Evolutionary conservation across 2,113 vertebrate genomes (phyloP).

Genomic region (Aphyosemion australe): DNA sequence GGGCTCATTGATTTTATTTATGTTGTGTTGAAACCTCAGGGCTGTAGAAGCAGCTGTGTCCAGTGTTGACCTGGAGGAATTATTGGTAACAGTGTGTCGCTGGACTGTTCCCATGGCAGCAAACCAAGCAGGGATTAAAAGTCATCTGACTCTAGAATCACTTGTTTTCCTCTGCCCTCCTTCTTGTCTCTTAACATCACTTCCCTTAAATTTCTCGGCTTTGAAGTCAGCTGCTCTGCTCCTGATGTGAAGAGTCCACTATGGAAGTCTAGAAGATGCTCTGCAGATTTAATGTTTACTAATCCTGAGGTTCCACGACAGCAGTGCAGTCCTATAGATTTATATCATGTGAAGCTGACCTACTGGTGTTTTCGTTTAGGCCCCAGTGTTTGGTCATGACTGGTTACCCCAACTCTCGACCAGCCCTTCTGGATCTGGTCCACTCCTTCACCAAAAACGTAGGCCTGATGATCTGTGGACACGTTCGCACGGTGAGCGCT

Average conservation of each 20-base stretch:
- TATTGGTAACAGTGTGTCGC: not conserved
- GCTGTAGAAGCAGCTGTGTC: too few species aligned
- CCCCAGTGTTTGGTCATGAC: conserved; percentile 99
- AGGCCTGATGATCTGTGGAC: conserved; percentile 96
- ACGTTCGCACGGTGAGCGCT: conserved; percentile 88
- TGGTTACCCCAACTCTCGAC: conserved; percentile 91
- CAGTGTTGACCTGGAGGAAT: not conserved
- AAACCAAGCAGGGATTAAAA: conserved; percentile 55
- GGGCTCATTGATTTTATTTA: too few species aligned
- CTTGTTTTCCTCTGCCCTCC: conserved; percentile 29
- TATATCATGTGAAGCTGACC: too few species aligned
- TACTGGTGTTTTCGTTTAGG: conserved; percentile 64
- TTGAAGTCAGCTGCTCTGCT: conserved; percentile 71
- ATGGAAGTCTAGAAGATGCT: too few species aligned
- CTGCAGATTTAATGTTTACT: not conserved
- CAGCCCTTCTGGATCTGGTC: conserved; percentile 93
- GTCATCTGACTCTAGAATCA: conserved; percentile 52
- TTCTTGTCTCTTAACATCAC: conserved; percentile 22
- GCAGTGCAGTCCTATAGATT: too few species aligned
- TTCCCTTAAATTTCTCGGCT: conserved; percentile 65
- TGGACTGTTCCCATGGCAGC: conserved; percentile 57
- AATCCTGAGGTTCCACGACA: not conserved
- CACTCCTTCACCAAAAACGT: conserved; percentile 98
- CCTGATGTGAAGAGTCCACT: not conserved
- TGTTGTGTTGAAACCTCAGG: too few species aligned